phyloP scores from a whole-genome alignment of 1,140 invertebrate genomes.

The Heliconius eleuchia region DNA sequence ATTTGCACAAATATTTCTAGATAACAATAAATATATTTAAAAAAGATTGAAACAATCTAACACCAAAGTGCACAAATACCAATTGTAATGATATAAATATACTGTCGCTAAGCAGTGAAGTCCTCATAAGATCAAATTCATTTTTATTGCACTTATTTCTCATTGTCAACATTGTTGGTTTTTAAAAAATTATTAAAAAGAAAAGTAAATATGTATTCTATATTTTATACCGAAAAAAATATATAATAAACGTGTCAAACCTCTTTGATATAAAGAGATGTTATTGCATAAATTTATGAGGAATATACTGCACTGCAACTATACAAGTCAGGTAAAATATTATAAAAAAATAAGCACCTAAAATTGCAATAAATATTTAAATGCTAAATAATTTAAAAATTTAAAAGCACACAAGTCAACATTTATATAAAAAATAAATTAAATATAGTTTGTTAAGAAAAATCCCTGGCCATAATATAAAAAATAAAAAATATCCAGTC shows the following conservation, averaged over 20 bases:
- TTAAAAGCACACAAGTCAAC: conserved; percentile 8
- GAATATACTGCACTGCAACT: conserved; percentile 1
- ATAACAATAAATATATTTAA: conserved; percentile 43
- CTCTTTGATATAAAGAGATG: neutral
- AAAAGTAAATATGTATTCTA: neutral
- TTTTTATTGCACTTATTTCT: conserved; percentile 2
- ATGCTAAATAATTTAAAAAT: conserved; percentile 19
- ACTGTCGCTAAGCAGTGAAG: neutral
- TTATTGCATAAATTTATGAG: conserved; percentile 1
- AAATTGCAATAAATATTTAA: conserved; percentile 52
- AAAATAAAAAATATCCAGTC: neutral
- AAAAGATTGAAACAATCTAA: conserved; percentile 48
- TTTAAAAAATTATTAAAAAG: neutral
- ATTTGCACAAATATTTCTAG: conserved; percentile 44
- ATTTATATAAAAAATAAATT: conserved; percentile 14
- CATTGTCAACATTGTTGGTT: neutral
- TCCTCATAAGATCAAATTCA: neutral
- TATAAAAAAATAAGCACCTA: conserved; percentile 54
- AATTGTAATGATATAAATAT: conserved; percentile 50
- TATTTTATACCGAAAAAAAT: neutral
- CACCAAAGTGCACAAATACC: conserved; percentile 50
- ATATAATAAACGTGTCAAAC: neutral
- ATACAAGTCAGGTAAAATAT: conserved; percentile 32
- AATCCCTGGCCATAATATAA: neutral
- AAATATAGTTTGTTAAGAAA: neutral